Evolutionary conservation across 2,797 vertebrate species (phyloP).

Genomic region (Simalia tracyae): DNA sequence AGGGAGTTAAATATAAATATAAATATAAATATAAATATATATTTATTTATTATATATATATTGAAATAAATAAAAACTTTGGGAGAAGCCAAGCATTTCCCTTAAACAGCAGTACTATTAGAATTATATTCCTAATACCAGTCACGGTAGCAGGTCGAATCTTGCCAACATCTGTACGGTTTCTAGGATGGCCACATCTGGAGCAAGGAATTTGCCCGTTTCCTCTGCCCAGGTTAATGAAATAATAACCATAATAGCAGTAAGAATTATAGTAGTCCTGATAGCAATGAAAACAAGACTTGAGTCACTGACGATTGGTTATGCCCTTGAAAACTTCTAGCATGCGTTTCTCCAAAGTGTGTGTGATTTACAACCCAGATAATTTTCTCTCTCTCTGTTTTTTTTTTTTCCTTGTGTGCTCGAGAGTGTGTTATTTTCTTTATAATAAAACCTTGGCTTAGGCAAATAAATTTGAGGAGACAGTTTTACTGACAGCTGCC

Average conservation of each 20-base stretch:
- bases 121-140: neutral
- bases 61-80: neutral
- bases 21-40: too few relatives aligned
- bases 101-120: neutral
- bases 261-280: neutral
- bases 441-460: conserved; percentile 65
- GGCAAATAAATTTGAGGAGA: conserved; percentile 64
- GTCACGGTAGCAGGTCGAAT: neutral
- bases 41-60: too few relatives aligned
- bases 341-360: neutral
- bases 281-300: neutral
- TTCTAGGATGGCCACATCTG: neutral
- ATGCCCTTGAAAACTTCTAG: conserved; percentile 60
- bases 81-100: neutral
- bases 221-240: neutral
- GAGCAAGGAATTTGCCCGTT: neutral
- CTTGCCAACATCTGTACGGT: neutral
- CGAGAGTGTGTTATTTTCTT: conserved; percentile 58
- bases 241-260: too few relatives aligned
- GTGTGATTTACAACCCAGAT: conserved; percentile 47
- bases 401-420: neutral
- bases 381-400: conserved; percentile 6
- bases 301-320: neutral
- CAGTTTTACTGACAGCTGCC: conserved; percentile 61
- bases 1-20: neutral